Evolutionary conservation across 30 jellyfish, hydroid and myxozoan genomes (phyloP).

Genomic region (Haliclystus octoradiatus): DNA sequence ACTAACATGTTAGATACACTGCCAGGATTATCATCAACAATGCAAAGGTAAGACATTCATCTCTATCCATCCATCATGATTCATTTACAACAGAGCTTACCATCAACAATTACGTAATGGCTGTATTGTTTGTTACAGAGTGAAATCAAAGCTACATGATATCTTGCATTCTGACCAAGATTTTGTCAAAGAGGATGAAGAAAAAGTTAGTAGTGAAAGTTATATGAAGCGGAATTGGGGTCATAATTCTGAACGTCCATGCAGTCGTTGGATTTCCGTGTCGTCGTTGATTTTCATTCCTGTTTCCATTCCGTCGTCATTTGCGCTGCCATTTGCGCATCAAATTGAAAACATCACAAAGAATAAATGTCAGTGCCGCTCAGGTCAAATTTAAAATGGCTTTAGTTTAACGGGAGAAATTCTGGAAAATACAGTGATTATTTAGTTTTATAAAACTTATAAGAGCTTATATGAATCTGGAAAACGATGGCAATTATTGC

Average conservation of each 20-base stretch:
- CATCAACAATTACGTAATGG: too few relatives aligned
- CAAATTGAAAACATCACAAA: too few relatives aligned
- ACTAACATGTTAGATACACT: slow-evolving; percentile 89
- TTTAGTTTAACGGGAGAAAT: not conserved
- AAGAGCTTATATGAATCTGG: too few relatives aligned
- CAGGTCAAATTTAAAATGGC: not conserved
- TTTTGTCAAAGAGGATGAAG: slow-evolving; percentile 60
- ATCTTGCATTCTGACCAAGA: slow-evolving; percentile 69
- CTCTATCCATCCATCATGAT: not conserved
- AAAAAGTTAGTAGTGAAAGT: slow-evolving; percentile 23
- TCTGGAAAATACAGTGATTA: too few relatives aligned
- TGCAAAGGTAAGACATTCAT: slow-evolving; percentile 58
- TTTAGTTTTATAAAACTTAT: too few relatives aligned
- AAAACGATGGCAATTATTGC: too few relatives aligned
- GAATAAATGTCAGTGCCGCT: not conserved
- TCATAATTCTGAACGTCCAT: too few relatives aligned
- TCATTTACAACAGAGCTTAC: too few relatives aligned
- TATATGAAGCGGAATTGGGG: not conserved
- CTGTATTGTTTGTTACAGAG: slow-evolving; percentile 39
- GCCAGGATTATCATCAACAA: slow-evolving; percentile 58
- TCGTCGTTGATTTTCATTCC: too few relatives aligned
- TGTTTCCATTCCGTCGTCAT: too few relatives aligned
- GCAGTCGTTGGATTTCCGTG: too few relatives aligned
- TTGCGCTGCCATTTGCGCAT: too few relatives aligned
- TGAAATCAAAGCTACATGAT: slow-evolving; percentile 80